Conservation (phyloP, 2,113 vertebrate genomes). For the Callospermophilus lateralis region DNA sequence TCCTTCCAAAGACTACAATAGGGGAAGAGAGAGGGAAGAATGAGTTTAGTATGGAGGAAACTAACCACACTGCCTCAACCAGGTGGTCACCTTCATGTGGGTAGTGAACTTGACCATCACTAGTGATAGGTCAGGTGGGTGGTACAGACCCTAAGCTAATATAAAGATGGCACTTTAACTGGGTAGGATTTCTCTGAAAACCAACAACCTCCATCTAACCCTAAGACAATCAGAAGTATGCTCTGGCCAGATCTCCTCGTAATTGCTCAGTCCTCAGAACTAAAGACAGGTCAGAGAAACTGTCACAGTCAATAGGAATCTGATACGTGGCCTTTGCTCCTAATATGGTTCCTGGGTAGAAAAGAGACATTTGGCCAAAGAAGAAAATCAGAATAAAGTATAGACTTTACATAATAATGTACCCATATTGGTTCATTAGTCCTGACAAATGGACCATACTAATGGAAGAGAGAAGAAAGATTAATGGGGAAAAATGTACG, state of each 20-base stretch:
- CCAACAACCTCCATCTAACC: neutral
- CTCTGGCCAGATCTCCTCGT: neutral
- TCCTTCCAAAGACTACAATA: neutral
- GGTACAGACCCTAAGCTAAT: neutral
- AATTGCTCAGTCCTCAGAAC: neutral
- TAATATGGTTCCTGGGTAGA: neutral
- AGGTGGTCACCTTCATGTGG: neutral
- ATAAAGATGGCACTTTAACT: neutral
- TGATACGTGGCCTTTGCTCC: neutral
- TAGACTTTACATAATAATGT: neutral
- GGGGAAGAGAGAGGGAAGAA: too few species aligned
- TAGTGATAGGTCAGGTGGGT: neutral
- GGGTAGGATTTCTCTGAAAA: neutral
- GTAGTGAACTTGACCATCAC: neutral
- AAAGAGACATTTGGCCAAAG: neutral
- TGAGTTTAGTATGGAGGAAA: neutral
- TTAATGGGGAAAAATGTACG: too few species aligned
- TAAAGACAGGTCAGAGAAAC: too few species aligned
- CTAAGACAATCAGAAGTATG: neutral
- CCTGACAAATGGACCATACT: neutral
- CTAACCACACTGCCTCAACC: too few species aligned
- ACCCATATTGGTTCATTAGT: neutral
- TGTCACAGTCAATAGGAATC: neutral
- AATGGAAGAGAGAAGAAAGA: neutral
- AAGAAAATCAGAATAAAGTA: neutral